phyloP scores from a whole-genome alignment of 2,888 invertebrate species.

The Dascillus cervinus region DNA sequence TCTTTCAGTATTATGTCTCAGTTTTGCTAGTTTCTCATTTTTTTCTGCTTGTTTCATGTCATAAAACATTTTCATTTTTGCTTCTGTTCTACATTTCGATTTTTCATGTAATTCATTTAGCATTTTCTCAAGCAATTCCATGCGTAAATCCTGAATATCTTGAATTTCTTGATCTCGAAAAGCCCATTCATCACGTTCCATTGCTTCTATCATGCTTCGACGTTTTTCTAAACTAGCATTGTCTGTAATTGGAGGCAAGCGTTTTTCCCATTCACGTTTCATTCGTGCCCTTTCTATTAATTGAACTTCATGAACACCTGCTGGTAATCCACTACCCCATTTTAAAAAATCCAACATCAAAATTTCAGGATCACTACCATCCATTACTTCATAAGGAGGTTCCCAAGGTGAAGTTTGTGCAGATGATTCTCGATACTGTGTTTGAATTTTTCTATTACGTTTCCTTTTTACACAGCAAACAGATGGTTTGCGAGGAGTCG shows the following conservation, averaged over 20 bases:
- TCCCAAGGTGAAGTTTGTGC: slow-evolving; percentile 74
- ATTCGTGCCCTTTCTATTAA: slow-evolving; percentile 63
- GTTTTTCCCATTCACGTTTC: slow-evolving; percentile 55
- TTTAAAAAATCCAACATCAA: slow-evolving; percentile 50
- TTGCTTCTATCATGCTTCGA: slow-evolving; percentile 61
- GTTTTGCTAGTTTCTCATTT: slow-evolving; percentile 47
- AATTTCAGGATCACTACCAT: slow-evolving; percentile 54
- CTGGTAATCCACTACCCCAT: slow-evolving; percentile 51
- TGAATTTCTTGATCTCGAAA: slow-evolving; percentile 72
- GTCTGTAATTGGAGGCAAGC: slow-evolving; percentile 48
- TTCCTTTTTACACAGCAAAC: slow-evolving; percentile 6
- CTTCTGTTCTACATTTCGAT: slow-evolving; percentile 40
- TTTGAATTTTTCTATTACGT: slow-evolving; percentile 53
- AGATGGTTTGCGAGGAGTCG: slow-evolving; percentile 5
- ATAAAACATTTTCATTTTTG: slow-evolving; percentile 48
- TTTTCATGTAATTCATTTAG: slow-evolving; percentile 48
- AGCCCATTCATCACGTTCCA: slow-evolving; percentile 78
- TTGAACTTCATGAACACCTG: slow-evolving; percentile 53
- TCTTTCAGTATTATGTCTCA: slow-evolving; percentile 48
- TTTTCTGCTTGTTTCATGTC: slow-evolving; percentile 48
- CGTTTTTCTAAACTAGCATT: slow-evolving; percentile 52
- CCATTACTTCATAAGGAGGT: slow-evolving; percentile 53
- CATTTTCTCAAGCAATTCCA: slow-evolving; percentile 61
- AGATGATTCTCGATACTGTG: slow-evolving; percentile 65
- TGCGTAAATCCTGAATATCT: slow-evolving; percentile 58